phyloP scores from a whole-genome alignment of 2,113 vertebrate genomes.

The Pituophis catenifer region DNA sequence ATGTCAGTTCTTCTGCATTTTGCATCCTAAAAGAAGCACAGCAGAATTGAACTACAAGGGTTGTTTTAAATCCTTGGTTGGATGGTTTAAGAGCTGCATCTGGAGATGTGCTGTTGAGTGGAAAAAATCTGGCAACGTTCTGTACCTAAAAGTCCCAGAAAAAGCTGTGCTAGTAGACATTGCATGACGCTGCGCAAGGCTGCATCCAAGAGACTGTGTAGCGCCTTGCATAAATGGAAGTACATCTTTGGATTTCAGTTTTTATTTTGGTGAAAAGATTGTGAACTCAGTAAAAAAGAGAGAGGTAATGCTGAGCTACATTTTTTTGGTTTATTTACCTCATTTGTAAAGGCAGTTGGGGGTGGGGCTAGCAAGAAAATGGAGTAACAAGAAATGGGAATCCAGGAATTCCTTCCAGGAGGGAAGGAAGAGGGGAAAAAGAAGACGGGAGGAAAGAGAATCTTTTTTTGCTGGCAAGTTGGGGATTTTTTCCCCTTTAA shows the following conservation, averaged over 20 bases:
- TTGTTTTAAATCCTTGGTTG: neutral
- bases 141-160: neutral
- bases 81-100: constrained; percentile 10
- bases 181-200: neutral
- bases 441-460: neutral
- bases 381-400: neutral
- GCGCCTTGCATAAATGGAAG: neutral
- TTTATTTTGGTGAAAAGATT: neutral
- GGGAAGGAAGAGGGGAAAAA: neutral
- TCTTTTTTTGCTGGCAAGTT: neutral
- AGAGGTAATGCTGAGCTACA: neutral
- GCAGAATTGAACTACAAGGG: constrained; percentile 18
- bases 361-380: neutral
- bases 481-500: neutral
- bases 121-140: neutral
- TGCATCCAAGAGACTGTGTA: neutral
- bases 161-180: neutral
- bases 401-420: neutral
- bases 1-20: constrained; percentile 34
- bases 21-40: constrained; percentile 15
- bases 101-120: neutral
- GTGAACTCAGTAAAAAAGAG: neutral
- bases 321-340: neutral
- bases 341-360: neutral
- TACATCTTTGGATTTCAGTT: neutral